Percentiles rank a stretch among this genome's conserved stretches.
Conservation (phyloP, 2,797 vertebrate genomes). For the Coranthus polyacanthus region DNA sequence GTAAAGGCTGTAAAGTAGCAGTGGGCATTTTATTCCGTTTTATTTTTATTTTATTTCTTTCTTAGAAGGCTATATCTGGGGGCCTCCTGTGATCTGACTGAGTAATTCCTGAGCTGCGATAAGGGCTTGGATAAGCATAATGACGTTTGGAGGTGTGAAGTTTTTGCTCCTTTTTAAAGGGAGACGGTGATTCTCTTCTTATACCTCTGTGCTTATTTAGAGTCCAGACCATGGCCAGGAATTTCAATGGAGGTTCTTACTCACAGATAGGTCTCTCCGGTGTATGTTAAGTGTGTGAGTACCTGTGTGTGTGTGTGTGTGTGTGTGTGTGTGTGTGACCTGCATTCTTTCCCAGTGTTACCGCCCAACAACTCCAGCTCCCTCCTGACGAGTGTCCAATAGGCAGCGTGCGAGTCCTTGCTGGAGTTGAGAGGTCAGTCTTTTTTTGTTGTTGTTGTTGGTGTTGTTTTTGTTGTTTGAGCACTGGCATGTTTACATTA, state of each 20-base stretch:
- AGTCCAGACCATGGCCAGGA: slow-evolving; percentile 67
- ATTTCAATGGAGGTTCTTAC: slow-evolving; percentile 78
- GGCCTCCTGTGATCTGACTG: slow-evolving; percentile 69
- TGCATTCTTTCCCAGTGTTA: slow-evolving; percentile 48
- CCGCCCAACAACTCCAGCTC: slow-evolving; percentile 31
- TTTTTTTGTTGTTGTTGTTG: too few relatives aligned
- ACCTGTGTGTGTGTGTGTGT: too few relatives aligned
- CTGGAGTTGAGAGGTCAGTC: slow-evolving; percentile 28
- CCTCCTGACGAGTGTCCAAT: slow-evolving; percentile 36
- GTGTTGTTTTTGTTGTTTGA: too few relatives aligned
- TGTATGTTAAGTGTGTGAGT: slow-evolving; percentile 37
- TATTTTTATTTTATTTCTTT: slow-evolving; percentile 66
- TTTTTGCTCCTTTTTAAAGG: slow-evolving; percentile 79
- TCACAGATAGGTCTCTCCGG: slow-evolving; percentile 49
- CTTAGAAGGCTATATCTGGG: slow-evolving; percentile 60
- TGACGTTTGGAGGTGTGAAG: slow-evolving; percentile 80
- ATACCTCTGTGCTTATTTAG: slow-evolving; percentile 80
- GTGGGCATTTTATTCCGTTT: slow-evolving; percentile 66
- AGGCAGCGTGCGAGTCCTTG: slow-evolving; percentile 14
- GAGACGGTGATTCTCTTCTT: slow-evolving; percentile 73
- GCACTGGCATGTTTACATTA: slow-evolving; percentile 8
- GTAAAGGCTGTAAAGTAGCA: slow-evolving; percentile 60
- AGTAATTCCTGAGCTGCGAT: slow-evolving; percentile 76
- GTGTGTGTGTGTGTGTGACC: too few relatives aligned
- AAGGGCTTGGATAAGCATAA: slow-evolving; percentile 81